phyloP scores from a whole-genome alignment of 2,113 vertebrate genomes.

The Brachypodius melanocephalos region DNA sequence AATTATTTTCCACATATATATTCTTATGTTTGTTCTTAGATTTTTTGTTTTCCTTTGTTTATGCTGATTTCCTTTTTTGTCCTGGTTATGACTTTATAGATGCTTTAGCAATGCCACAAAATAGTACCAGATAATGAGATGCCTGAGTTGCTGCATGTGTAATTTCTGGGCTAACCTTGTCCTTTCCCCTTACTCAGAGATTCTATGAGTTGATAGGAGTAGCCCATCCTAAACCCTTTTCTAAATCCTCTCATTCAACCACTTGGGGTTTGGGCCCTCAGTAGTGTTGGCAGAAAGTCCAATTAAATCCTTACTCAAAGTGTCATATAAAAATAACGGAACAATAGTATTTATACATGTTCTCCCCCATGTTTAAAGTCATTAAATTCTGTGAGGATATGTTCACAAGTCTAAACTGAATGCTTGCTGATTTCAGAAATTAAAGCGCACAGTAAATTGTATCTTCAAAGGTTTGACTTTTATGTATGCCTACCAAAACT shows the following conservation, averaged over 20 bases:
- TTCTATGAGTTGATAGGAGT: background rate
- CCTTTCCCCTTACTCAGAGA: background rate
- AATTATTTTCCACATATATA: background rate
- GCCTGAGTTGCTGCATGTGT: background rate
- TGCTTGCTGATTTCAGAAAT: background rate
- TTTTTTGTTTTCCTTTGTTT: background rate
- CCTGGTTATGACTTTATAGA: background rate
- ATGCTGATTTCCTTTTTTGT: background rate
- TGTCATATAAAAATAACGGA: background rate
- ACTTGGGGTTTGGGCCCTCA: background rate
- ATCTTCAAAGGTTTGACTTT: background rate
- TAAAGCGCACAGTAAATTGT: background rate
- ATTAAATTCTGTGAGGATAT: background rate
- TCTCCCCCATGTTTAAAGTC: background rate
- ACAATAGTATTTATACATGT: background rate
- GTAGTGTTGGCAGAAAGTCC: background rate
- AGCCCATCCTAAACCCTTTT: background rate
- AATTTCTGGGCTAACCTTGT: background rate
- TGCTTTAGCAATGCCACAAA: background rate
- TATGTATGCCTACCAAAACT: background rate
- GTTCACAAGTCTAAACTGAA: background rate
- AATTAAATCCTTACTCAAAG: background rate
- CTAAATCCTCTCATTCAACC: background rate
- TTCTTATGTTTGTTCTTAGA: background rate
- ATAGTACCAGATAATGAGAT: background rate